These are phyloP conservation scores for Talpa occidentalis DNA, from an alignment of 2,113 vertebrate species.

Conservation along the genomic window DNA sequence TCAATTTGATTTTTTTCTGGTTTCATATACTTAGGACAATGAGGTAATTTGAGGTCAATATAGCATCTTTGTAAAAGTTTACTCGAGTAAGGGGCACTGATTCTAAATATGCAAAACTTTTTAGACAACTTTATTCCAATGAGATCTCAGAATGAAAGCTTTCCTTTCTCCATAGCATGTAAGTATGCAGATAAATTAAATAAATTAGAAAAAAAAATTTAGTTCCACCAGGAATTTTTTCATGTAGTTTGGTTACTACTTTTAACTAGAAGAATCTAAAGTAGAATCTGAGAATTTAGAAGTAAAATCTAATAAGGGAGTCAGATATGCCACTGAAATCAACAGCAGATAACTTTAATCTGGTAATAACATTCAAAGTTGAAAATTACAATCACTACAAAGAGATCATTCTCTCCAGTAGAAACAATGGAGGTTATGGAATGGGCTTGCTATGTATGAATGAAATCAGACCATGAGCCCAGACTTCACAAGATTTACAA, in stretches of 20 bases:
- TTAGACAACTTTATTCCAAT: background rate
- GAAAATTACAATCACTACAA: background rate
- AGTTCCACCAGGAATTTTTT: background rate
- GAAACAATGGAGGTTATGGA: background rate
- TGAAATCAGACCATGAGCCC: background rate
- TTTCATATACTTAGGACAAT: background rate
- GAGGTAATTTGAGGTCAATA: slow-evolving; percentile 7
- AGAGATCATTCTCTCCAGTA: background rate
- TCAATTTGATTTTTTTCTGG: background rate
- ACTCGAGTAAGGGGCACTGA: background rate
- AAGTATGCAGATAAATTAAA: background rate
- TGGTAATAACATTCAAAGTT: slow-evolving; percentile 11
- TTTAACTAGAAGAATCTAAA: background rate
- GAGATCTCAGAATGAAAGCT: slow-evolving; percentile 24
- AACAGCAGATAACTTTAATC: background rate
- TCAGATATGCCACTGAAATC: background rate
- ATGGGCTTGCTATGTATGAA: background rate
- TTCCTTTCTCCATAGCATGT: background rate
- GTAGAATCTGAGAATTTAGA: background rate
- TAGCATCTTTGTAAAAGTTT: slow-evolving; percentile 28
- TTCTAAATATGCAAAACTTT: slow-evolving; percentile 25
- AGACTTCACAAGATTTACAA: background rate
- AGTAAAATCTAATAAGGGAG: background rate
- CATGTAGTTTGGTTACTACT: background rate
- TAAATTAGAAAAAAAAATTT: background rate